phyloP scores from a whole-genome alignment of 2,888 invertebrate genomes.

The Danaus chrysippus region DNA sequence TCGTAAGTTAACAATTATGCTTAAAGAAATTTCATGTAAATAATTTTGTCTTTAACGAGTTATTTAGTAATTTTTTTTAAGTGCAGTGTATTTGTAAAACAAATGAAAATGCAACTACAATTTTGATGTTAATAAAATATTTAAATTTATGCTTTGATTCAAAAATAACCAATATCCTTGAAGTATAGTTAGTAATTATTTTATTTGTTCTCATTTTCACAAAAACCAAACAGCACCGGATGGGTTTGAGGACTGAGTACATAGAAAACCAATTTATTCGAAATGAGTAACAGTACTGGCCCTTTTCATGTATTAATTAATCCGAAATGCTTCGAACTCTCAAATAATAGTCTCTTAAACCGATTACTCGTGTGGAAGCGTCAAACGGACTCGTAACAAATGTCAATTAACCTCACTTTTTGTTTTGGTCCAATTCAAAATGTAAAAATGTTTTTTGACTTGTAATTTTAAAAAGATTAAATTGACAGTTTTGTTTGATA shows the following conservation, averaged over 20 bases:
- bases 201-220: neutral
- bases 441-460: neutral
- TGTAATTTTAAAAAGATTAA: conserved; percentile 3
- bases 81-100: too few species aligned
- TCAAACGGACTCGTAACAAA: conserved; percentile 55
- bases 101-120: too few species aligned
- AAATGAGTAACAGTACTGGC: conserved; percentile 61
- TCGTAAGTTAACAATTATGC: too few species aligned
- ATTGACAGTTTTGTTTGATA: neutral
- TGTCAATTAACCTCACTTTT: conserved; percentile 47
- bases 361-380: conserved; percentile 60
- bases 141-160: too few species aligned
- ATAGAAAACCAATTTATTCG: conserved; percentile 56
- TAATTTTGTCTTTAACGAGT: too few species aligned
- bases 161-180: too few species aligned
- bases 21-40: too few species aligned
- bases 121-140: too few species aligned
- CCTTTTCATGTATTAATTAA: conserved; percentile 74
- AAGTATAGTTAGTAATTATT: too few species aligned
- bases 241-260: conserved; percentile 49
- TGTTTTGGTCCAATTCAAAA: conserved; percentile 12
- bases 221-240: conserved; percentile 28
- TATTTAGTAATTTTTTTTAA: too few species aligned
- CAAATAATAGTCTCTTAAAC: conserved; percentile 67
- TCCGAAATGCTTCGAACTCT: conserved; percentile 58